Conservation (phyloP, 2,888 invertebrate species). For the Eupithecia vulgata region DNA sequence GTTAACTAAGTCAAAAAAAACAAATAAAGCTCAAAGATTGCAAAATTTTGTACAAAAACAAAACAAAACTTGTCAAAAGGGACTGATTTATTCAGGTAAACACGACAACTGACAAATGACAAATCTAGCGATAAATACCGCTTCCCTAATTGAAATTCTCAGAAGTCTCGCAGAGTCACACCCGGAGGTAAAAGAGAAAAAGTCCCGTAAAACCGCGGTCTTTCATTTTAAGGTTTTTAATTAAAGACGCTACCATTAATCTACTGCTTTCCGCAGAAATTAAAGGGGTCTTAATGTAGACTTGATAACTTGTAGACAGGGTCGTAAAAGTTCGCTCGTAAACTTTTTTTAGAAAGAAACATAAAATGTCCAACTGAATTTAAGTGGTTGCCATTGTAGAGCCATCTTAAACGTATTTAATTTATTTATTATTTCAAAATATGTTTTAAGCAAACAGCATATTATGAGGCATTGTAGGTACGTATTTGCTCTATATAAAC, state of each 20-base stretch:
- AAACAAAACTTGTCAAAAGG: constrained; percentile 1
- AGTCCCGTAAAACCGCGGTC: constrained; percentile 63
- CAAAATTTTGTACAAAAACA: background rate
- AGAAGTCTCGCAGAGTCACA: constrained; percentile 22
- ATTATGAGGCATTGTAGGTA: no score
- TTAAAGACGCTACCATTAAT: constrained; percentile 73
- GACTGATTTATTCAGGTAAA: constrained; percentile 10
- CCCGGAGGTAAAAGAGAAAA: constrained; percentile 42
- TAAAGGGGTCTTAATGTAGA: constrained; percentile 57
- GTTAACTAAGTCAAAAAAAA: background rate
- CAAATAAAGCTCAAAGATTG: background rate
- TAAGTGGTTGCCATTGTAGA: background rate
- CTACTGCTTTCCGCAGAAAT: constrained; percentile 67
- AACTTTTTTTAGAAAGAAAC: constrained; percentile 5
- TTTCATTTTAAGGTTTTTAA: constrained; percentile 72
- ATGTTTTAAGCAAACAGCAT: background rate
- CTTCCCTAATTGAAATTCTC: constrained; percentile 35
- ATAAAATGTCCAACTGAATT: background rate
- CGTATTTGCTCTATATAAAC: no score
- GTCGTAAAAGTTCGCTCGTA: constrained; percentile 5
- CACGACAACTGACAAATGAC: constrained; percentile 15
- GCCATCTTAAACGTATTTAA: background rate
- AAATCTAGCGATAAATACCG: constrained; percentile 29
- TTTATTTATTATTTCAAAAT: background rate
- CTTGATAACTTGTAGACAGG: constrained; percentile 30